Conservation (phyloP, 2,888 invertebrate species). For the Luperina testacea region DNA sequence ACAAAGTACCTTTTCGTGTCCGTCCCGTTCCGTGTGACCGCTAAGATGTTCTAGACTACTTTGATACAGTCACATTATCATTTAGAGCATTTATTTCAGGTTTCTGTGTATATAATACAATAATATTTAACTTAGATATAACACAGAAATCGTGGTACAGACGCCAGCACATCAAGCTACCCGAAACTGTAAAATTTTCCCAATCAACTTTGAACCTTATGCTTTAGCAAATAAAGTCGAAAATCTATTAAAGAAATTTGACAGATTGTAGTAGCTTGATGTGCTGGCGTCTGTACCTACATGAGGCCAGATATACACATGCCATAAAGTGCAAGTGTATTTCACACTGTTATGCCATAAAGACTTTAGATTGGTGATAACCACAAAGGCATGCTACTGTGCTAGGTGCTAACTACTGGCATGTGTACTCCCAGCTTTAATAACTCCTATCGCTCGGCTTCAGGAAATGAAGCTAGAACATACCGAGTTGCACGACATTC, state of each 20-base stretch:
- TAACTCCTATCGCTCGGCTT: constrained; percentile 2
- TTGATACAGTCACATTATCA: background rate
- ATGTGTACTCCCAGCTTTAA: background rate
- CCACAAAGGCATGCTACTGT: background rate
- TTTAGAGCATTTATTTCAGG: background rate
- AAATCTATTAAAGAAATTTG: too few relatives aligned
- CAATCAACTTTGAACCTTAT: too few relatives aligned
- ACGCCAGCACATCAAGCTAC: too few relatives aligned
- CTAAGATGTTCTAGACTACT: background rate
- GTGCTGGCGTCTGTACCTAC: too few relatives aligned
- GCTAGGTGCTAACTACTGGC: background rate
- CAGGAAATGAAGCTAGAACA: constrained; percentile 44
- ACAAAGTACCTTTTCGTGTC: background rate
- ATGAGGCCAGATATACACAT: background rate
- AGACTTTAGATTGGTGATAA: background rate
- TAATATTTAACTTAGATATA: background rate
- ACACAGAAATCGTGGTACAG: background rate
- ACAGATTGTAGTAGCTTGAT: too few relatives aligned
- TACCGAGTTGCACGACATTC: constrained; percentile 7
- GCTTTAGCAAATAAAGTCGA: too few relatives aligned
- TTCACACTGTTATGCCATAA: background rate
- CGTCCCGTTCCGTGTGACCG: background rate
- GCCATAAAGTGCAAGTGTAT: too few relatives aligned
- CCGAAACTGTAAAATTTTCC: too few relatives aligned
- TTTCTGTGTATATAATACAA: background rate